Evolutionary conservation across 1,140 invertebrate species (phyloP), one percentile per base, ranked within the genome.

Genomic region (Brachionus plicatilis): DNA sequence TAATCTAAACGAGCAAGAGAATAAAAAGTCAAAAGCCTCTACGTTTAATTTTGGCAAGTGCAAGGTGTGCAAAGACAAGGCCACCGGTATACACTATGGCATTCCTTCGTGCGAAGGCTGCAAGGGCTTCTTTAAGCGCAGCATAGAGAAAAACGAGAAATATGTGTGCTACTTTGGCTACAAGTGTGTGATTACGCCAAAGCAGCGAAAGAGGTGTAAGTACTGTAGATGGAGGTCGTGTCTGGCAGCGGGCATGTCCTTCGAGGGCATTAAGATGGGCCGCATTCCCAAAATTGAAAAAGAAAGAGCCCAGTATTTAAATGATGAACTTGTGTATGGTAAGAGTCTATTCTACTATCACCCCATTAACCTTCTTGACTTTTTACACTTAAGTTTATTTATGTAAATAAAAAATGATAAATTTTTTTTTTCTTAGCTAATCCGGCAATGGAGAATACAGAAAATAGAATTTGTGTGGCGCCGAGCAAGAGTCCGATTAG

Each of bases 211-310:
- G 84, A 85, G 88, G n/a, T 90, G 89, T 82, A 89, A 90, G 85
- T 88, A 88, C 84, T 90, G 89, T 86, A 88, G 70, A 89, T 90
- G 88, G 90, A 88, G 14, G 88, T 88, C 87, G 88, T 90, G 88
- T 89, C 88, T 89, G 85, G 17, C 12, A n/a, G 65, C 47, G 29
- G 76, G 76, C 60, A 84, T 76, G 84, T 70, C 65, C 70, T 83
- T 80, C 50, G 56, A 65, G 33, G 76, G 76, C 76, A 80, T 80
- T 4, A 56, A 65, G 33, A 80, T 80, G 76, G 76, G 76, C 9
- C 76, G 76, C 11, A 80, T 80, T 53, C 76, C 76, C 6, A 80
- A 80, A 11, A 80, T 80, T n/a, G 76, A 80, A 65, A 80, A 65
- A 9, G 56, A 60, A 60, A 50, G 68, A 41, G 68, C 76, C 11